Base-by-base conservation (phyloP, 2,113 vertebrate genomes). In the Montifringilla adamsi region DNA sequence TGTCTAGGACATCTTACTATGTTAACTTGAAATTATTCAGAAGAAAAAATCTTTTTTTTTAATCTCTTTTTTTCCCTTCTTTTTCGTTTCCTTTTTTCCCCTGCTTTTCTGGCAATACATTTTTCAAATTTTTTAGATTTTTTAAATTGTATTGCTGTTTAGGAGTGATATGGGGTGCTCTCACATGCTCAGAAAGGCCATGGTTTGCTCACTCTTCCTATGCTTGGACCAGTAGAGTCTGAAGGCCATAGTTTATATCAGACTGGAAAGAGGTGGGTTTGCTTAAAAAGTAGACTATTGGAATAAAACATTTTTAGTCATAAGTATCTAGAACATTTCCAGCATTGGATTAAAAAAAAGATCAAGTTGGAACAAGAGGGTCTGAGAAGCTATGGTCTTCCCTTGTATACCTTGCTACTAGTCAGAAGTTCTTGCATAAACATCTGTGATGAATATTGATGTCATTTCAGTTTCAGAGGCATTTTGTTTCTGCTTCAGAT, bases 1-100 rank as follows among this genome's bases (percentile, higher is more conserved):
- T 87, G 64, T 93, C 86, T 89, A 67, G 83, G 33, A 82, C 47
- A 85, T 90, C 56, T 56, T 88, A 76, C 37, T 79, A 28, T 50
- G 39, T 62, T 96, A 88, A 50, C 31, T 63, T 87, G 80, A 94
- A 96, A 66, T 33, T 11, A 78, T 77, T 95, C 39, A 64, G 69
- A 64, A 93, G 94, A 96, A 22, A 2, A 6, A 27, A 14, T 14
- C 5, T 56, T 11, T 39, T 44, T 49, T 43, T 37, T 30, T 20
- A 0, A 2, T 15, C 1, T 6, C 12, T 11, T 44, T 31, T 33
- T 37, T 24, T 52, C 13, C 11, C 26, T 43, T 76, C 7, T 21
- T 31, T 11, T 52, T 28, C 11, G 2, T 13, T 49, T 37, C 15
- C 5, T 37, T 37, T 52, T 53, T 35, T 33, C 7, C 0, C 13